Percentiles rank a stretch among this genome's conserved stretches.
phyloP scores from a whole-genome alignment of 2,888 invertebrate genomes.

The Rhagophthalmus giganteus region DNA sequence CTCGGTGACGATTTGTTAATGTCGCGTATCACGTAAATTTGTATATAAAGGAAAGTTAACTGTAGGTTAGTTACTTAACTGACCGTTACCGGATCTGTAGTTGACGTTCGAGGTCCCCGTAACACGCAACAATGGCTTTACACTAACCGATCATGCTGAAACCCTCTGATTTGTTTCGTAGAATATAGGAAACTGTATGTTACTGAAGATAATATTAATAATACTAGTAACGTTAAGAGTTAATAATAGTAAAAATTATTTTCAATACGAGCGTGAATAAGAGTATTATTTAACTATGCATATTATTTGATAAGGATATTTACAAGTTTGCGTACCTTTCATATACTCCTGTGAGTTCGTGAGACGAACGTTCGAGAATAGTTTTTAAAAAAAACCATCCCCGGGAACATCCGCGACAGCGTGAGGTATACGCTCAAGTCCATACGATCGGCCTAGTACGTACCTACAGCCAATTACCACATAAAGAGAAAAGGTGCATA shows the following conservation, averaged over 20 bases:
- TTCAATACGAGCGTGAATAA: slow-evolving; percentile 46
- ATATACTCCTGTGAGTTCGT: slow-evolving; percentile 31
- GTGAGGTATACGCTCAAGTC: slow-evolving; percentile 22
- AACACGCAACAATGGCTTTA: slow-evolving; percentile 15
- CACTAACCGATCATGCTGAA: slow-evolving; percentile 27
- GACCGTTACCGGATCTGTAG: slow-evolving; percentile 7
- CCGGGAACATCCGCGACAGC: slow-evolving; percentile 25
- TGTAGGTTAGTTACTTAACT: slow-evolving; percentile 19
- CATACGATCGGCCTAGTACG: slow-evolving; percentile 42
- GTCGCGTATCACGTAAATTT: slow-evolving; percentile 31
- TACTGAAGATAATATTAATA: slow-evolving; percentile 20
- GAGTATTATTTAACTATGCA: slow-evolving; percentile 44
- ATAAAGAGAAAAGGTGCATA: slow-evolving; percentile 37
- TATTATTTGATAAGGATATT: slow-evolving; percentile 45
- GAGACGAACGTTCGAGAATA: no score
- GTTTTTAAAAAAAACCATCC: no score
- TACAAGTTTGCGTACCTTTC: slow-evolving; percentile 41
- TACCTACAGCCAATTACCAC: slow-evolving; percentile 42
- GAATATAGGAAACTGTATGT: slow-evolving; percentile 13
- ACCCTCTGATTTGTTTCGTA: slow-evolving; percentile 46
- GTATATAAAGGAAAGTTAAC: slow-evolving; percentile 49
- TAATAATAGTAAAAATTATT: slow-evolving; percentile 47
- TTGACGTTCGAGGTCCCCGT: slow-evolving; percentile 18
- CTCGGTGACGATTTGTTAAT: slow-evolving; percentile 30
- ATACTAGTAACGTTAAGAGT: slow-evolving; percentile 38